Evolutionary conservation across 2,797 vertebrate genomes (phyloP).

Genomic region (Sebastes matsubarae): DNA sequence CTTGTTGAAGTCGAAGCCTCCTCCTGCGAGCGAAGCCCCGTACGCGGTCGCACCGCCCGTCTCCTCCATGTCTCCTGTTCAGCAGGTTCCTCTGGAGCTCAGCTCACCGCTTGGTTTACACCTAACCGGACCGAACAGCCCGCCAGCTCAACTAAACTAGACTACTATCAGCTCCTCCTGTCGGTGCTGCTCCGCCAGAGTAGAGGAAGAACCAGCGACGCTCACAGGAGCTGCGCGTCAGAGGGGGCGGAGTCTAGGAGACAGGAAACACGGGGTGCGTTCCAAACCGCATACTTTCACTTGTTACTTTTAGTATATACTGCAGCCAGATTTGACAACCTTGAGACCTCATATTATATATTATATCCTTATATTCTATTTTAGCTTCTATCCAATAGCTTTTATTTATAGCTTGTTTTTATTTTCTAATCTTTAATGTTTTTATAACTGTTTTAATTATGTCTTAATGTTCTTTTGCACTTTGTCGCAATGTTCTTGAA

Average conservation of each 20-base stretch:
- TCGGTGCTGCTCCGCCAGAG: not conserved
- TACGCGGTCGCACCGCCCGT: constrained; percentile 69
- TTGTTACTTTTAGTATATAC: no score
- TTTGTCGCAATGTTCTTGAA: no score
- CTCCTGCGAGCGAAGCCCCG: constrained; percentile 77
- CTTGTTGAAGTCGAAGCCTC: constrained; percentile 76
- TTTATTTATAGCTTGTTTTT: no score
- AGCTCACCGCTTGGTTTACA: not conserved
- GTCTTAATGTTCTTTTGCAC: no score
- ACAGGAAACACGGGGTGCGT: not conserved
- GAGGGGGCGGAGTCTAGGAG: constrained; percentile 47
- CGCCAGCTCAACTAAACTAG: not conserved
- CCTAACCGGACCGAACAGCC: not conserved
- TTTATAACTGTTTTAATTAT: no score
- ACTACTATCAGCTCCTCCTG: not conserved
- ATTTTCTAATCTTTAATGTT: no score
- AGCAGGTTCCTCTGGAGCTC: not conserved
- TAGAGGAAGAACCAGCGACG: not conserved
- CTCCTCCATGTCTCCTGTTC: constrained; percentile 69
- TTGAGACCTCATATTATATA: no score
- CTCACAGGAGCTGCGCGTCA: constrained; percentile 31
- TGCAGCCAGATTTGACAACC: no score
- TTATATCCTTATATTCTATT: no score
- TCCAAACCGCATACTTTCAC: no score
- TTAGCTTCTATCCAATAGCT: no score